Percentiles rank a stretch among this genome's conserved stretches.
phyloP scores from a whole-genome alignment of 1,140 invertebrate genomes.

The Apocrypta bakeri region DNA sequence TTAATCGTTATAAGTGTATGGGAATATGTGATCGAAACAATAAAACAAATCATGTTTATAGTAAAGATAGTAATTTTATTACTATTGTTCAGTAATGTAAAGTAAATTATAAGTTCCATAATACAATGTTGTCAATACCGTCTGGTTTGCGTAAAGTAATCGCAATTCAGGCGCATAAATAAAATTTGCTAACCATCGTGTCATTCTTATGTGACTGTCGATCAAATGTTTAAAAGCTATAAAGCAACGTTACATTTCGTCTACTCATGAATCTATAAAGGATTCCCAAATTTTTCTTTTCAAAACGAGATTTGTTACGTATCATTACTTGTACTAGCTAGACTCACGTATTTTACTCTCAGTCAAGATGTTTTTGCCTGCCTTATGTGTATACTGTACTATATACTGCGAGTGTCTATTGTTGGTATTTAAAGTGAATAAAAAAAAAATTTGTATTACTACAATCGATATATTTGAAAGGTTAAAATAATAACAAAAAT shows the following conservation, averaged over 20 bases:
- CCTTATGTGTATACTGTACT: not conserved
- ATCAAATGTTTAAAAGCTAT: too few species aligned
- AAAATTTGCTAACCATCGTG: not conserved
- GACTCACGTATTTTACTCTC: not conserved
- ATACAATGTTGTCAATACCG: constrained; percentile 15
- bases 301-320: not conserved
- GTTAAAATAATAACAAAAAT: constrained; percentile 40
- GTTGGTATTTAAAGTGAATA: not conserved
- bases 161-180: not conserved
- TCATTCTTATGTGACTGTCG: too few species aligned
- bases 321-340: too few species aligned
- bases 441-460: constrained; percentile 25
- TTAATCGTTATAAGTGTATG: not conserved
- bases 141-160: not conserved
- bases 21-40: constrained; percentile 35
- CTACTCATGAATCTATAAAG: constrained; percentile 9
- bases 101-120: constrained; percentile 14
- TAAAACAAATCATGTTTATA: constrained; percentile 54
- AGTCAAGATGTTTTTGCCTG: not conserved
- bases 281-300: not conserved
- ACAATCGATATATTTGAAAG: constrained; percentile 32
- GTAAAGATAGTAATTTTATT: constrained; percentile 62
- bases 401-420: too few species aligned
- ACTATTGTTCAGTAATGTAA: constrained; percentile 26
- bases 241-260: not conserved